phyloP scores from a whole-genome alignment of 64 coral and sea anemone genomes.

The Actinia tenebrosa region DNA sequence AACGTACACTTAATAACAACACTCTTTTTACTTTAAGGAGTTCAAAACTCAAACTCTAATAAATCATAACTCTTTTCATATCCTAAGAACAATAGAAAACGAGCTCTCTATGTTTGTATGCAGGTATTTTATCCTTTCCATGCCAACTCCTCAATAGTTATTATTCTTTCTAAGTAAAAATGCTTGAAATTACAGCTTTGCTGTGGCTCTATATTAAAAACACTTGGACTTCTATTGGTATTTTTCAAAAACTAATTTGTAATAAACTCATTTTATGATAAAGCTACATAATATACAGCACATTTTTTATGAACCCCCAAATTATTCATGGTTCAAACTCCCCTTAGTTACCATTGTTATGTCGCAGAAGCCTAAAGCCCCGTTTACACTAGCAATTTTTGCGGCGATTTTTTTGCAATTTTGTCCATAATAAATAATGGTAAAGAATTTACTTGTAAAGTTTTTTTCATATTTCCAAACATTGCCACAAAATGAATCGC shows the following conservation, averaged over 20 bases:
- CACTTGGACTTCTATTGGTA: not conserved
- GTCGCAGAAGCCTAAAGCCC: too few relatives aligned
- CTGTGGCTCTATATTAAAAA: not conserved
- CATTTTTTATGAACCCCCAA: not conserved
- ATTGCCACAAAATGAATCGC: too few relatives aligned
- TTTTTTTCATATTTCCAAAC: too few relatives aligned
- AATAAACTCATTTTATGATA: not conserved
- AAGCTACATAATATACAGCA: not conserved
- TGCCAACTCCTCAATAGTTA: not conserved
- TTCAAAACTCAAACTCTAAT: not conserved
- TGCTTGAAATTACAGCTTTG: conserved; percentile 1
- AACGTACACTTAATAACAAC: not conserved
- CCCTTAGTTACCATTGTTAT: too few relatives aligned
- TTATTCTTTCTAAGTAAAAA: not conserved
- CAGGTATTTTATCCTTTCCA: not conserved
- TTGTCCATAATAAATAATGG: too few relatives aligned
- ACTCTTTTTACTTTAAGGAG: not conserved
- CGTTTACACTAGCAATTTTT: too few relatives aligned
- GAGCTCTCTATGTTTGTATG: not conserved
- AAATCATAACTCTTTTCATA: not conserved
- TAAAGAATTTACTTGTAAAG: not conserved
- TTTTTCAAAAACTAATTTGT: not conserved
- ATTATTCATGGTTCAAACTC: not conserved
- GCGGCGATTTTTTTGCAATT: too few relatives aligned
- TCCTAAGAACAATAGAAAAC: not conserved